A percentile compares a stretch with the other conserved stretches of the same genome.
phyloP scores from a whole-genome alignment of 2,797 vertebrate species.

The Anguilla anguilla region DNA sequence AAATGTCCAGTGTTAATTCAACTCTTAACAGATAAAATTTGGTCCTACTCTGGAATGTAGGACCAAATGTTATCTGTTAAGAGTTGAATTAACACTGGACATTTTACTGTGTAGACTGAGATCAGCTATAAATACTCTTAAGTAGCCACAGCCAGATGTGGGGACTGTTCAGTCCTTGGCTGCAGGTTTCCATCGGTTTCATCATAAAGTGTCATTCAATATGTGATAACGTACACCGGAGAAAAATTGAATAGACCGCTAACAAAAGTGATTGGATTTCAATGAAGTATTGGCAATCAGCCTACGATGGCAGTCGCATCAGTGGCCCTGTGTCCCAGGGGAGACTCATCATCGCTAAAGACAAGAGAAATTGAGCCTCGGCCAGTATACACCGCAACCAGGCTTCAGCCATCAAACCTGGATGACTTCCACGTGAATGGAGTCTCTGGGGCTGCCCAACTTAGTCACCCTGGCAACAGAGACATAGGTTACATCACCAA shows the following conservation, averaged over 20 bases:
- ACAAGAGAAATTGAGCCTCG: not conserved
- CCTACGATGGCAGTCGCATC: not conserved
- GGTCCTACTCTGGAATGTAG: too few species aligned
- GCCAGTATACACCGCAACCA: not conserved
- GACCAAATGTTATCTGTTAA: too few species aligned
- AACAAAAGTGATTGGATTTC: not conserved
- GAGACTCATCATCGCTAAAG: not conserved
- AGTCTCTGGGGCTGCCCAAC: constrained; percentile 34
- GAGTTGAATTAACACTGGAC: not conserved
- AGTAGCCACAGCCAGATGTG: not conserved
- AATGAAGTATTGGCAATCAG: constrained; percentile 9
- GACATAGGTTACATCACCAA: constrained; percentile 55
- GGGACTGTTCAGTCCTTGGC: not conserved
- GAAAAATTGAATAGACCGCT: not conserved
- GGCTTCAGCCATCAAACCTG: not conserved
- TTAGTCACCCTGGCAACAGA: constrained; percentile 45
- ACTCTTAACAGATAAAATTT: too few species aligned
- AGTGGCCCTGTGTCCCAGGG: not conserved
- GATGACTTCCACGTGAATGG: constrained; percentile 5
- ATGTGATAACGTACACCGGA: not conserved
- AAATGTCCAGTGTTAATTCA: too few species aligned
- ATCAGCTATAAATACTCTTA: not conserved
- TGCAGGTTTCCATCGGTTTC: not conserved
- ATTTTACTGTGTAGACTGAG: not conserved
- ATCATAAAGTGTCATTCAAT: not conserved